Percentiles rank a stretch among this genome's conserved stretches.
Conservation (phyloP, 2,888 invertebrate genomes). For the Caenorhabditis sp. region DNA sequence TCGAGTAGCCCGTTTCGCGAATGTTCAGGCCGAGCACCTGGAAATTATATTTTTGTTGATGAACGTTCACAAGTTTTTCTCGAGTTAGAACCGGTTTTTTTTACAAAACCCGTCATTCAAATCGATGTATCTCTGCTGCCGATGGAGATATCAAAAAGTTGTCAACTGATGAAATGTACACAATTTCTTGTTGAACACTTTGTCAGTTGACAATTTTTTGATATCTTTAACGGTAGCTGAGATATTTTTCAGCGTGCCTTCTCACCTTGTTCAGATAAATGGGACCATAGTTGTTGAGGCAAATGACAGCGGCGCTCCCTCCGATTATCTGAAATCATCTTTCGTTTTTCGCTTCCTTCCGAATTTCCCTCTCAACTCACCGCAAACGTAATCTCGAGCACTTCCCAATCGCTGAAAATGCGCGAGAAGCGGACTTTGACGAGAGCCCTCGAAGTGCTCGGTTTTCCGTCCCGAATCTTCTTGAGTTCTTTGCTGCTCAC, state of each 20-base stretch:
- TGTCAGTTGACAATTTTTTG: no score
- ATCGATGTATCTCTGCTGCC: no score
- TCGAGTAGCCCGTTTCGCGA: slow-evolving; percentile 63
- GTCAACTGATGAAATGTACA: not conserved
- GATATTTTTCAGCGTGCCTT: not conserved
- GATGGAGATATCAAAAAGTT: no score
- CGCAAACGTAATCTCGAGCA: slow-evolving; percentile 41
- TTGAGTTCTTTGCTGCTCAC: slow-evolving; percentile 47
- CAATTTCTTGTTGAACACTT: no score
- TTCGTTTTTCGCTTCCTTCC: not conserved
- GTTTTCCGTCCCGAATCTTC: slow-evolving; percentile 51
- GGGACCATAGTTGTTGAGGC: slow-evolving; percentile 54
- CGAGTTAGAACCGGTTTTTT: no score
- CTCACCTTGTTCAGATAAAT: slow-evolving; percentile 57
- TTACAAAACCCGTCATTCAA: no score
- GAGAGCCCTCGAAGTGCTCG: not conserved
- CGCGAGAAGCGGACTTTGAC: slow-evolving; percentile 5
- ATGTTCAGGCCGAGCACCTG: slow-evolving; percentile 66
- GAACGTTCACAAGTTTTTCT: no score
- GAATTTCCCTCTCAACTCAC: slow-evolving; percentile 4
- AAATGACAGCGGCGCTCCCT: slow-evolving; percentile 38
- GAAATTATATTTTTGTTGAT: no score
- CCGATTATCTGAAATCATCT: slow-evolving; percentile 42
- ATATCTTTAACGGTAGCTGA: no score
- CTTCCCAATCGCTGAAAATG: slow-evolving; percentile 33